These are phyloP conservation scores for Prunella strophiata DNA, from an alignment of 2,797 vertebrate genomes.

Conservation along the genomic window DNA sequence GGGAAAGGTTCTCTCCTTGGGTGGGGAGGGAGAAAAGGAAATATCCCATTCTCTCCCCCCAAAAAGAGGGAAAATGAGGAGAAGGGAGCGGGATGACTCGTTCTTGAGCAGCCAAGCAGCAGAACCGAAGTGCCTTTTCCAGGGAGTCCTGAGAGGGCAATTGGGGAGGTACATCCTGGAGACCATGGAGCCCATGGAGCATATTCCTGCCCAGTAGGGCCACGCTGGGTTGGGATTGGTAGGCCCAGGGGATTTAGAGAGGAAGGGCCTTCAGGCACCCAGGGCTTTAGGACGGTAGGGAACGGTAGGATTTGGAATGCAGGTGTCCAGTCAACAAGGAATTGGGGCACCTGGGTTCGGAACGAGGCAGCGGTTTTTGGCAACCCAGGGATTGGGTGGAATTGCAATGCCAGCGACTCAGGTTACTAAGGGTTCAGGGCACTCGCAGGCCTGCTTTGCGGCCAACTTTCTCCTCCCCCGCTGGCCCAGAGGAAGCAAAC, in stretches of 20 bases:
- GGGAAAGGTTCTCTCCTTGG: not conserved
- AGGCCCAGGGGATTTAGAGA: not conserved
- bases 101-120: not conserved
- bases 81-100: not conserved
- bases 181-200: accelerated
- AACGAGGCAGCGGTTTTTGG: accelerated
- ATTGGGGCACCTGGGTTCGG: not conserved
- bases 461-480: accelerated
- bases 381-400: not conserved
- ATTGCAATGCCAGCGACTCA: not conserved
- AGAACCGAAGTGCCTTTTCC: not conserved
- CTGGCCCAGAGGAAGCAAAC: accelerated
- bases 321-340: accelerated
- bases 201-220: not conserved
- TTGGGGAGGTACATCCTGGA: not conserved
- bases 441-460: accelerated
- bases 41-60: not conserved
- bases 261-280: not conserved
- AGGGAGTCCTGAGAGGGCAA: not conserved
- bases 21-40: not conserved
- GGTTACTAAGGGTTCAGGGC: too few species aligned
- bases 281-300: not conserved
- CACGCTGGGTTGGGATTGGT: accelerated
- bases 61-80: not conserved
- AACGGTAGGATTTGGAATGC: not conserved